phyloP scores from a whole-genome alignment of 2,113 vertebrate genomes.

The Australoheros scitulus region DNA sequence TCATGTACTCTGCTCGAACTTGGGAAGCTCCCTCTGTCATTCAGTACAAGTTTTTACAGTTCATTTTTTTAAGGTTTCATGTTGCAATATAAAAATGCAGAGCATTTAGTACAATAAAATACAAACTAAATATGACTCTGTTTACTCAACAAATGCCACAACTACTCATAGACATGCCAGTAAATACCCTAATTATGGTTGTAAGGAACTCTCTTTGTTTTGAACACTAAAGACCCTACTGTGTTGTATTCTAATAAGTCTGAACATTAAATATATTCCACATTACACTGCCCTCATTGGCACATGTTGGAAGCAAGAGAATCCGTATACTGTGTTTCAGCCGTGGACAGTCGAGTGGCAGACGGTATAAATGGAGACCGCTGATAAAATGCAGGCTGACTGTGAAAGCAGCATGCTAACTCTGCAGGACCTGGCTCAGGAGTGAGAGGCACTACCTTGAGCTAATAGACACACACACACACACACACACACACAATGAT shows the following conservation, averaged over 20 bases:
- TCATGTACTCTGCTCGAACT: neutral
- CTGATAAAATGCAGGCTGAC: conserved; percentile 64
- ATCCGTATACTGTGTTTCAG: conserved; percentile 34
- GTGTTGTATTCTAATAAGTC: neutral
- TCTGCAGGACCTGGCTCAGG: conserved; percentile 64
- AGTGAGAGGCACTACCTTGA: conserved; percentile 36
- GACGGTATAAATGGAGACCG: conserved; percentile 71
- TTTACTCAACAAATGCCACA: neutral
- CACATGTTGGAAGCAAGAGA: conserved; percentile 6
- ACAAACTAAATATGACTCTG: neutral
- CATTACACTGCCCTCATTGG: neutral
- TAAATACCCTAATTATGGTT: neutral
- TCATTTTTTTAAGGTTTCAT: neutral
- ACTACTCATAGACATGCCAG: neutral
- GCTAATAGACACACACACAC: neutral
- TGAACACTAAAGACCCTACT: neutral
- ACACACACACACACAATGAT: neutral
- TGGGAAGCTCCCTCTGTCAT: neutral
- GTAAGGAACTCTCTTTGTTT: neutral
- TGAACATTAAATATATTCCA: conserved; percentile 3
- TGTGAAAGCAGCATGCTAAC: conserved; percentile 65
- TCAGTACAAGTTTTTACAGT: neutral
- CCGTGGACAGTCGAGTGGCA: conserved; percentile 50
- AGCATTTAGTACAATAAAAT: neutral
- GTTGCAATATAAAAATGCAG: neutral